phyloP scores from a whole-genome alignment of 2,888 invertebrate species.

The Leptinotarsa juncta region DNA sequence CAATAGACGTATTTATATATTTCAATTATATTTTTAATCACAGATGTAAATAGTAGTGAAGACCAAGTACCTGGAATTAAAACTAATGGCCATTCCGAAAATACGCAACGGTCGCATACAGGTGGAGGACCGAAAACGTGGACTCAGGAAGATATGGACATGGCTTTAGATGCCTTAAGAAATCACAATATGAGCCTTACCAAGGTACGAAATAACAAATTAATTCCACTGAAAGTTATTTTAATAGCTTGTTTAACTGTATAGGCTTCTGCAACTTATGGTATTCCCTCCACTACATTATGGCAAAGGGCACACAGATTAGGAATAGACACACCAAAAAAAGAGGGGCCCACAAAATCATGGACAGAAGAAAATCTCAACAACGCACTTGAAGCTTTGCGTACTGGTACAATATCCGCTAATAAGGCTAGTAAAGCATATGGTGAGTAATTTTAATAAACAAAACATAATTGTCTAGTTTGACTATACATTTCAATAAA shows the following conservation, averaged over 20 bases:
- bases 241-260: background rate
- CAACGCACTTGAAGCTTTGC: conserved; percentile 82
- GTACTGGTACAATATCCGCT: conserved; percentile 88
- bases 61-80: conserved; percentile 55
- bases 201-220: conserved; percentile 68
- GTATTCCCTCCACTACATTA: conserved; percentile 90
- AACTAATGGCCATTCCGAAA: conserved; percentile 58
- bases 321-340: conserved; percentile 92
- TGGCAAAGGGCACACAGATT: conserved; percentile 92
- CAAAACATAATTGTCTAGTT: too few relatives aligned
- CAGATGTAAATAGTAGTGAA: conserved; percentile 53
- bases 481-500: too few relatives aligned
- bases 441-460: conserved; percentile 64
- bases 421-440: conserved; percentile 93
- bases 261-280: conserved; percentile 83
- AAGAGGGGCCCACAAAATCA: conserved; percentile 86
- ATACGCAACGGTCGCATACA: conserved; percentile 62
- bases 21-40: background rate
- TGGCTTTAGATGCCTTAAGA: conserved; percentile 85
- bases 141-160: conserved; percentile 91
- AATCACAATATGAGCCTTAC: conserved; percentile 91
- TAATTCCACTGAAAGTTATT: background rate
- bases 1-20: too few relatives aligned
- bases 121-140: conserved; percentile 82
- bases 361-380: conserved; percentile 89